Percentiles rank a stretch among this genome's conserved stretches.
phyloP scores from a whole-genome alignment of 2,888 invertebrate species.

The Dolichomitus sp. region DNA sequence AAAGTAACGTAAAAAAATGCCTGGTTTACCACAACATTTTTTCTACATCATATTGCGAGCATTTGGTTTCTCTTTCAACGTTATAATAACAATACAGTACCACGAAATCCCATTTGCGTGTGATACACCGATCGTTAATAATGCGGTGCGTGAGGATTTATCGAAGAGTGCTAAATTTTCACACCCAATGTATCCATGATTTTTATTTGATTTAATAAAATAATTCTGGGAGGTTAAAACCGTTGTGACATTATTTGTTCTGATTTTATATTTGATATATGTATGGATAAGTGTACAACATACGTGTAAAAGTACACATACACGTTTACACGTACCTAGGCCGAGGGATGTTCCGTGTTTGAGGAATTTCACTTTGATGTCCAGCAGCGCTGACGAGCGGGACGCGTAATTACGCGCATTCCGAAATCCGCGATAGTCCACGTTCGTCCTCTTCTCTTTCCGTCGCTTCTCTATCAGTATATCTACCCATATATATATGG shows the following conservation, averaged over 20 bases:
- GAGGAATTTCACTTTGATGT: constrained; percentile 66
- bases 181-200: constrained; percentile 37
- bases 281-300: background rate
- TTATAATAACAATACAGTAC: constrained; percentile 1
- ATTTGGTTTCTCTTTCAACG: background rate
- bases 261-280: background rate
- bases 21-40: background rate
- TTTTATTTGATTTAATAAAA: constrained; percentile 3
- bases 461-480: constrained; percentile 14
- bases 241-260: background rate
- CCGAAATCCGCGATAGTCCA: constrained; percentile 44
- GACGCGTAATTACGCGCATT: constrained; percentile 64
- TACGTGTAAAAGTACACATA: constrained; percentile 36
- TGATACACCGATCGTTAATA: constrained; percentile 34
- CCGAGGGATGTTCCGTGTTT: constrained; percentile 27
- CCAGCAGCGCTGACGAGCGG: constrained; percentile 37
- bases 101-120: constrained; percentile 16
- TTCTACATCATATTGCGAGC: background rate
- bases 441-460: constrained; percentile 12
- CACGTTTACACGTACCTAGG: constrained; percentile 7
- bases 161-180: constrained; percentile 31
- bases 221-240: background rate
- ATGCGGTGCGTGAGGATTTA: constrained; percentile 17
- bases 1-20: background rate
- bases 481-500: constrained; percentile 2